Evolutionary conservation across 2,113 vertebrate species (phyloP), one percentile per base, ranked within the genome.

Genomic region (Coryphaenoides rupestris): DNA sequence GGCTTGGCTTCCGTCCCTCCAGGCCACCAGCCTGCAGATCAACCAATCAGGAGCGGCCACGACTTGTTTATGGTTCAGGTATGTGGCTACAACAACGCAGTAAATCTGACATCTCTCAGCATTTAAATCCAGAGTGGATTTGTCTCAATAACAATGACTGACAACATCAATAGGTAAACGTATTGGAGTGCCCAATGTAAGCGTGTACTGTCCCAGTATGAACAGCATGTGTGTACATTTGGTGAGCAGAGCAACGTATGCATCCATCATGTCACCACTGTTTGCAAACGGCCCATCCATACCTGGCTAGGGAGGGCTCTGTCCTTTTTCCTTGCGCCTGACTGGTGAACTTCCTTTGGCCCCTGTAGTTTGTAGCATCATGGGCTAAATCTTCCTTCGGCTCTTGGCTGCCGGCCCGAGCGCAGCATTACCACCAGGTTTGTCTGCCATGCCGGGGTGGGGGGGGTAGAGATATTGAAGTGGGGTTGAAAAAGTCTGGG

Each of bases 371-470:
- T 76, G 78, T 84, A 84, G 81, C 80, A n/a, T n/a, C n/a, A 84
- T 91, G 81, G 81, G 81, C 55, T 77, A 89, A 88, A 84, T 91
- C 92, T 83, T 92, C 89, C n/a, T n/a, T 45, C 23, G 73, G 70
- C 87, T 90, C 68, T 62, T 91, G 89, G 89, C 75, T 13, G 83
- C 60, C 70, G 88, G 90, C 91, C 92, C 90, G 58, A 79, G 61
- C 21, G 74, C 82, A 61, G 88, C 80, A 90, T 84, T 89, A 85
- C 66, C 68, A 60, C 66, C 3, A 4, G 73, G 54, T 63, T 81
- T 76, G 81, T 89, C 90, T 88, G 79, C 5, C 16, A 14, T 19
- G 58, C n/a, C n/a, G n/a, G n/a, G n/a, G n/a, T 33, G 28, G 28
- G 33, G 33, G 33, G 7, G 33, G 13, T 7, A 40, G 33, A 40